A percentile compares a stretch with the other conserved stretches of the same genome.
These are phyloP conservation scores for Brenthis hecate DNA, from an alignment of 2,888 invertebrate genomes.

Conservation along the genomic window DNA sequence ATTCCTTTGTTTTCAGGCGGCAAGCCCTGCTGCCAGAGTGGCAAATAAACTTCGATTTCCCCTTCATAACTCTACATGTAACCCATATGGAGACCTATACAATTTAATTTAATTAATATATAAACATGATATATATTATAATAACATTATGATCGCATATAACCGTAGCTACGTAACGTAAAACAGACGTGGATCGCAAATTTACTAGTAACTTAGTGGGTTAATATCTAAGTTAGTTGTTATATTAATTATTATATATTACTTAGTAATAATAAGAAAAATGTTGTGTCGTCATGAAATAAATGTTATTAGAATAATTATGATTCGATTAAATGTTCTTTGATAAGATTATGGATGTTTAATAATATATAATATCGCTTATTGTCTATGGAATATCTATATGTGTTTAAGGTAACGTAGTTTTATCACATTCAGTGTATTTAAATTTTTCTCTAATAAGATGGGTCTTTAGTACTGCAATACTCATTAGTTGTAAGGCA, in stretches of 20 bases:
- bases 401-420: conserved; percentile 31
- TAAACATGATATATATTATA: conserved; percentile 17
- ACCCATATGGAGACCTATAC: conserved; percentile 27
- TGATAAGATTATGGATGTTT: conserved; percentile 2
- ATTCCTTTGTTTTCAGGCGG: conserved; percentile 57
- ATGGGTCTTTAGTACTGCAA: conserved; percentile 67
- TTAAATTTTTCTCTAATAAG: conserved; percentile 50
- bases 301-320: conserved; percentile 43
- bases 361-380: conserved; percentile 47
- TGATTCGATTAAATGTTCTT: conserved; percentile 31
- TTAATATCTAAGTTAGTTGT: conserved; percentile 30
- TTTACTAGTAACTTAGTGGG: conserved; percentile 19
- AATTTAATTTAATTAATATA: conserved; percentile 1
- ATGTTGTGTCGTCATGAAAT: conserved; percentile 55
- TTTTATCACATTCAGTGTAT: conserved; percentile 73
- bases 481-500: conserved; percentile 70
- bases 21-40: conserved; percentile 73
- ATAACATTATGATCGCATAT: conserved; percentile 11
- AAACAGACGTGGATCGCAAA: conserved; percentile 19
- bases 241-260: conserved; percentile 41
- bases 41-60: conserved; percentile 47
- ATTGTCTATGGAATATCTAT: conserved; percentile 37
- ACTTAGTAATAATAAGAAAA: conserved; percentile 39
- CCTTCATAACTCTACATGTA: conserved; percentile 8
- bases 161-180: conserved; percentile 8